A percentile compares a stretch with the other conserved stretches of the same genome.
phyloP scores from a whole-genome alignment of 1,140 invertebrate species.

The Wiebesia pumilae region DNA sequence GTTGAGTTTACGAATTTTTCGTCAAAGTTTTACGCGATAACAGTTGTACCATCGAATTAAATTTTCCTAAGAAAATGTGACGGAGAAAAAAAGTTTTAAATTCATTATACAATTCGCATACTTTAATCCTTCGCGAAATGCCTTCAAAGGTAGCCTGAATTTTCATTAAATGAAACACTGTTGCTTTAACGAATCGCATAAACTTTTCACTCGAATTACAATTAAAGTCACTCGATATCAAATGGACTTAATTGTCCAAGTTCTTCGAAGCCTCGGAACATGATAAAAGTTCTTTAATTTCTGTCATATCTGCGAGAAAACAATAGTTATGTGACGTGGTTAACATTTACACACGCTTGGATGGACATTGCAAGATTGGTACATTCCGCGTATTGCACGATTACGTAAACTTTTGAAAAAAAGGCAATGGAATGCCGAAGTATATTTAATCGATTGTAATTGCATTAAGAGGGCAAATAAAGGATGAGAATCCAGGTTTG shows the following conservation, averaged over 20 bases:
- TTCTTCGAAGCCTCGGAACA: neutral
- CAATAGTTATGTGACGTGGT: neutral
- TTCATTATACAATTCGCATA: constrained; percentile 24
- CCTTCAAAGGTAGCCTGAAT: constrained; percentile 15
- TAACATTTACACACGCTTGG: neutral
- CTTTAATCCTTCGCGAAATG: neutral
- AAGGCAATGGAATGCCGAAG: neutral
- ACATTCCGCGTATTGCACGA: no score
- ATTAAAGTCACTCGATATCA: constrained; percentile 29
- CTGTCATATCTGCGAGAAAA: neutral
- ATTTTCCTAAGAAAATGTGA: constrained; percentile 3
- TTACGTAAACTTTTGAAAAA: no score
- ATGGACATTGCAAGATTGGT: no score
- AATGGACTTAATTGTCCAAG: constrained; percentile 28
- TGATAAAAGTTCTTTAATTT: neutral
- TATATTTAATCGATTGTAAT: constrained; percentile 12
- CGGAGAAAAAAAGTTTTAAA: constrained; percentile 23
- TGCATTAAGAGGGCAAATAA: neutral
- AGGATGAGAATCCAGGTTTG: constrained; percentile 7
- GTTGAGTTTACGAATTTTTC: neutral
- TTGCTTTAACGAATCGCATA: constrained; percentile 15
- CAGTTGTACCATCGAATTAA: constrained; percentile 5
- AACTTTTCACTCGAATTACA: constrained; percentile 20
- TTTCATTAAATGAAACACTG: constrained; percentile 32
- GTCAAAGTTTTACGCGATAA: neutral